These are phyloP conservation scores for Falco punctatus DNA, from an alignment of 2,113 vertebrate genomes.

Conservation along the genomic window DNA sequence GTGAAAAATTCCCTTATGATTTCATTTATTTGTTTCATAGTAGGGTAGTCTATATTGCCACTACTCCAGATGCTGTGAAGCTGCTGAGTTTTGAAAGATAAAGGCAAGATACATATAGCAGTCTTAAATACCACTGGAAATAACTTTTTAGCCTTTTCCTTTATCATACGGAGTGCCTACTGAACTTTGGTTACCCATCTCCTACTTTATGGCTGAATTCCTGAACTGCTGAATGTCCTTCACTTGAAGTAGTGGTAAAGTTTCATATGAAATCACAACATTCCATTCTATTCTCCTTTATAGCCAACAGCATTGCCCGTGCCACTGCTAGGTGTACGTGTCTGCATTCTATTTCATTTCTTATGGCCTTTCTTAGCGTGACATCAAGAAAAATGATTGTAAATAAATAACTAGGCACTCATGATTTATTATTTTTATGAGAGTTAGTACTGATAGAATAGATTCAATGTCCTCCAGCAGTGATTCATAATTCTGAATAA, in stretches of 20 bases:
- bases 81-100: not conserved
- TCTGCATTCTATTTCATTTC: not conserved
- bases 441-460: not conserved
- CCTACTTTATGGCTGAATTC: not conserved
- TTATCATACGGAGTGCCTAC: not conserved
- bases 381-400: not conserved
- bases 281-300: not conserved
- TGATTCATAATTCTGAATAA: not conserved
- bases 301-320: not conserved
- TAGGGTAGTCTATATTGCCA: not conserved
- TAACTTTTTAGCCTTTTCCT: not conserved
- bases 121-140: not conserved
- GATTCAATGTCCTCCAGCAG: not conserved
- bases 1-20: constrained; percentile 31
- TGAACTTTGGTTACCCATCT: not conserved
- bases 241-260: not conserved
- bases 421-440: not conserved
- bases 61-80: not conserved
- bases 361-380: not conserved
- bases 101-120: not conserved
- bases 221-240: not conserved
- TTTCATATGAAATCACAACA: not conserved
- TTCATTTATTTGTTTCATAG: not conserved
- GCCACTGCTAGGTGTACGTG: not conserved
- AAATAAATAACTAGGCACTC: not conserved